phyloP scores from a whole-genome alignment of 1,140 invertebrate genomes.

The Bilobella aurantiaca region DNA sequence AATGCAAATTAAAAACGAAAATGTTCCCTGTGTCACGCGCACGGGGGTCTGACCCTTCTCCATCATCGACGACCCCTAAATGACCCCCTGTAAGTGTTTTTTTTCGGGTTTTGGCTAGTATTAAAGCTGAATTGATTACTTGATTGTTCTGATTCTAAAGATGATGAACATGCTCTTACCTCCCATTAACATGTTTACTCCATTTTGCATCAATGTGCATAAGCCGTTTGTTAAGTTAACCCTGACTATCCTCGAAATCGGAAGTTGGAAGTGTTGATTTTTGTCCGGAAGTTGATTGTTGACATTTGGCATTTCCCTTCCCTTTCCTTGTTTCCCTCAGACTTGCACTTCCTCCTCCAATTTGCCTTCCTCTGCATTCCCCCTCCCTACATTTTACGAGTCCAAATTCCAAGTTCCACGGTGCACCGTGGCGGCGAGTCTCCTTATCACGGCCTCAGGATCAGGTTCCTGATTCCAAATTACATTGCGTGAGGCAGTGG shows the following conservation, averaged over 20 bases:
- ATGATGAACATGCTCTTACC: too few species aligned
- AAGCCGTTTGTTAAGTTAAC: too few species aligned
- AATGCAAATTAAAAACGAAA: too few species aligned
- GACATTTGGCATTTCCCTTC: not conserved
- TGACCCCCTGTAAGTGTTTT: too few species aligned
- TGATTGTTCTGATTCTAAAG: not conserved
- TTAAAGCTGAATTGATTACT: not conserved
- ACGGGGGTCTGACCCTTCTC: too few species aligned
- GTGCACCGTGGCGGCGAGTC: too few species aligned
- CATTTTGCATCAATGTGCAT: too few species aligned
- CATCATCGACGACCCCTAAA: too few species aligned
- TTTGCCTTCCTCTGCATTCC: not conserved
- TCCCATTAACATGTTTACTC: too few species aligned
- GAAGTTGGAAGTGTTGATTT: not conserved
- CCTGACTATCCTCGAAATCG: not conserved
- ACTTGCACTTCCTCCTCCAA: not conserved
- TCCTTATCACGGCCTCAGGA: slow-evolving; percentile 6
- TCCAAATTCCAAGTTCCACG: not conserved
- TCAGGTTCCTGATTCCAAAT: slow-evolving; percentile 5
- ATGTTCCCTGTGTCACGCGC: too few species aligned
- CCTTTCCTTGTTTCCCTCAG: not conserved
- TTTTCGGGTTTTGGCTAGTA: not conserved
- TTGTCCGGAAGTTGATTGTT: not conserved
- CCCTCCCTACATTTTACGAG: not conserved
- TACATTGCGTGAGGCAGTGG: not conserved